Base-by-base conservation (phyloP, 2,888 invertebrate species). In the Dimorphilus gyrociliatus region DNA sequence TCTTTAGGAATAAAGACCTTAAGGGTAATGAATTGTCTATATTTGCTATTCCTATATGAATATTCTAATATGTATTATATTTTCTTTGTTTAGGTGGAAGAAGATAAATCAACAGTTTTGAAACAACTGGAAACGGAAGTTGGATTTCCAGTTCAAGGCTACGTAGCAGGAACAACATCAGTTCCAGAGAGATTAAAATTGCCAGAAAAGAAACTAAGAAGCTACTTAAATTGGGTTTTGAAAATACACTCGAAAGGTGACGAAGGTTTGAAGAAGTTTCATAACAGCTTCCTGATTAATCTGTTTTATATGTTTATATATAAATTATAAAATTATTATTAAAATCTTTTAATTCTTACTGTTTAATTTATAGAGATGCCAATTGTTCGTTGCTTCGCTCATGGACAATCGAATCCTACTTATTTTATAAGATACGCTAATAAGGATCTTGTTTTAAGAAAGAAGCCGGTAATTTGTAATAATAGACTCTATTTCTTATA, bases 321-420 rank as follows among this genome's bases (percentile, higher is more conserved):
- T 13, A 4, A 13, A 26, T 19, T 14, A 10, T 6, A 27, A 5
- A 14, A 27, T 10, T 17, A n/a, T 19, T 12, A 14, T 4, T 23
- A 14, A 19, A 19, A 17, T 25, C 15, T 25, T 4, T 30, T 30
- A n/a, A n/a, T n/a, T n/a, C n/a, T n/a, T n/a, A 4, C 12, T 16
- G 12, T 6, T 27, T 37, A 6, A 34, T 2, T 30, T 32, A 25
- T 34, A 40, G 44, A 44, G 8, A 29, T 34, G 4, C 52, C 53
- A 17, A 36, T 42, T 12, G 35, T 60, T 1, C 36, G 52, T 16
- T 50, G 49, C 36, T 60, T 46, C 40, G 41, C 43, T 15, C 63
- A 65, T 39, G 65, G 65, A 10, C 64, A 65, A 45, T 64, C 64
- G 4, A 65, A 65, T 37, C 65, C 64, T 4, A 65, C 65, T 2